These are phyloP conservation scores for Oxyruncus cristatus DNA, from an alignment of 2,113 vertebrate genomes.

Conservation along the genomic window DNA sequence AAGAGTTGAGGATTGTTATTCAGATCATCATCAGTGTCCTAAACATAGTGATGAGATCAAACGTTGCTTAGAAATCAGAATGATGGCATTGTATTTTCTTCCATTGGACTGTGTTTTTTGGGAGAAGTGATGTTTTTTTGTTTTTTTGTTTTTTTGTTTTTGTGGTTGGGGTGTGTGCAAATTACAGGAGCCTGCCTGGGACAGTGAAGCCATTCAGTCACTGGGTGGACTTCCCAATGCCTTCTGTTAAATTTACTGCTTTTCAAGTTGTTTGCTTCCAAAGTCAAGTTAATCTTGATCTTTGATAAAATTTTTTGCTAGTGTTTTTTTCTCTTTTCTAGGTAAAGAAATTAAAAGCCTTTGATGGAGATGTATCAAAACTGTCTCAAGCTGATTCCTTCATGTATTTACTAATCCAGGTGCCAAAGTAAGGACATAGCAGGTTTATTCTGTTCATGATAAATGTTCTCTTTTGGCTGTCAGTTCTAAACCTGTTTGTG, in stretches of 20 bases:
- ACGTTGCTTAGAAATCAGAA: background rate
- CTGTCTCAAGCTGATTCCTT: slow-evolving; percentile 94
- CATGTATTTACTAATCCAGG: slow-evolving; percentile 90
- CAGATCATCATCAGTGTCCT: background rate
- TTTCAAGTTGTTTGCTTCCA: background rate
- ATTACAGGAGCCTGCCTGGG: background rate
- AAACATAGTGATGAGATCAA: background rate
- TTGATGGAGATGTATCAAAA: slow-evolving; percentile 88
- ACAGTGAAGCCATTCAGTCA: background rate
- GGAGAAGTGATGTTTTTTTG: background rate
- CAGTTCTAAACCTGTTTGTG: slow-evolving; percentile 34
- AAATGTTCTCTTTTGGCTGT: background rate
- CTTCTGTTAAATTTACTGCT: background rate
- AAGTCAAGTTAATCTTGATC: slow-evolving; percentile 3
- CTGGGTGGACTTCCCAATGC: background rate
- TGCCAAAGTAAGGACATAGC: slow-evolving; percentile 86
- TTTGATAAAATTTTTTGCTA: background rate
- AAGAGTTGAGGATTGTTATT: background rate
- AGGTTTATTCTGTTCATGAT: background rate
- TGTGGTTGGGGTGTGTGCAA: background rate
- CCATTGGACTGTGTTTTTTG: background rate
- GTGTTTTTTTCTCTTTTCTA: slow-evolving; percentile 60
- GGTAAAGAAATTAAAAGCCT: slow-evolving; percentile 89
- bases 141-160: background rate
- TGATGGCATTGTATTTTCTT: accelerated